Percentiles rank a stretch among this genome's conserved stretches.
Evolutionary conservation across 2,888 invertebrate species (phyloP).

Genomic region (Macroteleia sp.): DNA sequence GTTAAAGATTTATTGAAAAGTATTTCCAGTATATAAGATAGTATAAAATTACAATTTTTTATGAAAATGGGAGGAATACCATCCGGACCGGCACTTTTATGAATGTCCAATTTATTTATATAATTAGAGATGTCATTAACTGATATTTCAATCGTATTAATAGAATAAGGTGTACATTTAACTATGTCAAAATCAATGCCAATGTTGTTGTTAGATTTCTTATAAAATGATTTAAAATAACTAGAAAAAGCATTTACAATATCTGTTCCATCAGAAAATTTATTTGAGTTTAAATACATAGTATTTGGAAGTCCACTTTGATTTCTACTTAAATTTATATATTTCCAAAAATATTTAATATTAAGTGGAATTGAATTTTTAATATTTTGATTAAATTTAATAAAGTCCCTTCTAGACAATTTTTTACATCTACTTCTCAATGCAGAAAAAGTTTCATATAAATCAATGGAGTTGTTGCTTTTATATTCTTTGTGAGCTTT

Average conservation of each 20-base stretch:
- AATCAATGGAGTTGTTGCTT: no score
- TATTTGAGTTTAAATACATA: background rate
- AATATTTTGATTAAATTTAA: background rate
- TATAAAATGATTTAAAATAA: no score
- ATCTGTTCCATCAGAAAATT: no score
- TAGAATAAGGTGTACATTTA: background rate
- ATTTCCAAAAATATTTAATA: constrained; percentile 2
- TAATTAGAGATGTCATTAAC: background rate
- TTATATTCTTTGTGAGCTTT: background rate
- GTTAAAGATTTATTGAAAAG: constrained; percentile 4
- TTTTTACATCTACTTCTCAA: background rate
- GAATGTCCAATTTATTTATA: background rate
- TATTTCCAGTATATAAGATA: background rate
- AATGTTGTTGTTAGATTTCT: no score
- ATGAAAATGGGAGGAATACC: background rate
- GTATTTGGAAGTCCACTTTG: background rate
- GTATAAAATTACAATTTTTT: background rate
- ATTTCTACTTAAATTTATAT: background rate
- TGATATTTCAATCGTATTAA: background rate
- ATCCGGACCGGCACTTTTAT: background rate
- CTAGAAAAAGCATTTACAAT: background rate
- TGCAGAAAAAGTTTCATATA: background rate
- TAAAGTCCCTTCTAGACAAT: background rate
- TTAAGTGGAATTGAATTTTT: background rate
- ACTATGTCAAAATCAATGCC: no score